Evolutionary conservation across 2,888 invertebrate species (phyloP), one percentile per base, ranked within the genome.

Genomic region (Emmelina monodactyla): DNA sequence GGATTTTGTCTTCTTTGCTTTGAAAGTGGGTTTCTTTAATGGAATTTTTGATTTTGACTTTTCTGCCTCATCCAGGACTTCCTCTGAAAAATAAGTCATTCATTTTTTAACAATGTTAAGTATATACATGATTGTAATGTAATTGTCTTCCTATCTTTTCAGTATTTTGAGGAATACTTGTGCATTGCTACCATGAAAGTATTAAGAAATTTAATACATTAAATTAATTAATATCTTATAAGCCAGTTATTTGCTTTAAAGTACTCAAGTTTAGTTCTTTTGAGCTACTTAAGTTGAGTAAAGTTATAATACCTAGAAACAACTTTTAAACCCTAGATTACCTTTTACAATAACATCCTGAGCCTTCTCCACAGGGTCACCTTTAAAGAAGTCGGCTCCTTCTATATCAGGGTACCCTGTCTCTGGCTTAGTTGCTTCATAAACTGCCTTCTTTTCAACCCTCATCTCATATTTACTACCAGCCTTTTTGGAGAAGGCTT

Each of bases 381-480:
- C 86, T 41, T 83, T 82, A 50, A 92, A 92, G 49, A 92, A 84
- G 39, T 91, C 89, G 35, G 89, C 85, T 32, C 87, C 81, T 16
- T 89, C 88, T 52, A 88, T 86, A 14, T 89, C 79, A 16, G 87
- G 83, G 49, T 92, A 92, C 1, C 88, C 86, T 33, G 85, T 82
- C 51, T 86, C 84, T 0, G 92, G 91, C 50, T 86, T 85, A 11
- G 87, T 87, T 1, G 86, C 84, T 62, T 90, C 87, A 49, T 86
- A 85, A 14, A 86, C 82, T 14, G 87, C 84, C 70, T 94, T 95
- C 52, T 93, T 90, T 49, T 92, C 87, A 37, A 94, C 75, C 51
- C 89, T 84, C 48, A 88, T 87, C 22, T 88, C 80, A 63, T 96
- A 97, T 58, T 92, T 89, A 38, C 84, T 82, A 28, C 87, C 88